Conservation (phyloP, 2,888 invertebrate genomes). For the Seladonia tumulorum region DNA sequence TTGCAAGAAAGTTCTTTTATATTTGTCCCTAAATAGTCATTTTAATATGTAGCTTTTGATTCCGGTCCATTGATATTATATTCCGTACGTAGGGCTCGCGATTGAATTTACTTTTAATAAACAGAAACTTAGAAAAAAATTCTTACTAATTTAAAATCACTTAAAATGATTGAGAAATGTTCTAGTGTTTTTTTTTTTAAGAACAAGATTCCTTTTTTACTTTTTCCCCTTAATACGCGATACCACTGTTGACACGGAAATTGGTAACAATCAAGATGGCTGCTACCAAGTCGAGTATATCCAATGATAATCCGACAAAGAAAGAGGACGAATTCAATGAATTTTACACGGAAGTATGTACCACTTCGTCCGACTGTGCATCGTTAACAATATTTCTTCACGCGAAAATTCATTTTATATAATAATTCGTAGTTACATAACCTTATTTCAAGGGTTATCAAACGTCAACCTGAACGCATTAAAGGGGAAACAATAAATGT, state of each 20-base stretch:
- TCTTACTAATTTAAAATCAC: background rate
- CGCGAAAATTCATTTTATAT: conserved; percentile 9
- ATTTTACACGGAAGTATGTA: conserved; percentile 92
- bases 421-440: conserved; percentile 52
- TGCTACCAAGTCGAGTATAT: conserved; percentile 80
- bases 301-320: conserved; percentile 81
- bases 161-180: background rate
- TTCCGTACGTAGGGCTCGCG: background rate
- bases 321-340: conserved; percentile 91
- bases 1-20: background rate
- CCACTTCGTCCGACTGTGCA: conserved; percentile 16
- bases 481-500: conserved; percentile 36
- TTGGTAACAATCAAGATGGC: conserved; percentile 80
- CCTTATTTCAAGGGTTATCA: conserved; percentile 45
- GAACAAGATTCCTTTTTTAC: background rate
- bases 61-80: background rate
- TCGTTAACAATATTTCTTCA: conserved; percentile 12
- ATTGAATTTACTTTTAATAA: background rate
- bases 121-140: background rate
- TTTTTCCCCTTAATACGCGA: conserved; percentile 33
- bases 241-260: conserved; percentile 47
- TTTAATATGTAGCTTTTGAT: background rate
- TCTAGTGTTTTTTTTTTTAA: conserved; percentile 2
- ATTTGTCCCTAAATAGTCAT: background rate
- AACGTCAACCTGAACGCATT: conserved; percentile 60